These are phyloP conservation scores for Pica pica DNA, from an alignment of 2,113 vertebrate species.

Conservation along the genomic window DNA sequence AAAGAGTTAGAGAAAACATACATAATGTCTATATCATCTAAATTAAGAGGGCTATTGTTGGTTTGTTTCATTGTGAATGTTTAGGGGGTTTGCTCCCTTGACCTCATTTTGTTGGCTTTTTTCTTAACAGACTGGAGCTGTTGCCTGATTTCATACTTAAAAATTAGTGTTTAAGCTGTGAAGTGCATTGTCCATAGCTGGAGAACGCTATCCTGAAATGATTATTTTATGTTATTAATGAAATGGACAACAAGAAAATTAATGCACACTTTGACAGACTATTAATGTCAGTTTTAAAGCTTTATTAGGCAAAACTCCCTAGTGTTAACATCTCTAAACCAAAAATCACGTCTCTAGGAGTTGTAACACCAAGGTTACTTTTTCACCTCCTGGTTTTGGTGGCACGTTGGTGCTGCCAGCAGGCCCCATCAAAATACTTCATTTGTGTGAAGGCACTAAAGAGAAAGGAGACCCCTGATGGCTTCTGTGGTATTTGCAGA, in stretches of 20 bases:
- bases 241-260: not conserved
- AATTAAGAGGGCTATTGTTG: not conserved
- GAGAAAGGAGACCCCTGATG: conserved; percentile 69
- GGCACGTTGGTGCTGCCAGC: not conserved
- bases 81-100: not conserved
- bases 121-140: not conserved
- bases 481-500: conserved; percentile 15
- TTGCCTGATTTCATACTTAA: not conserved
- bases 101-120: not conserved
- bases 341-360: not conserved
- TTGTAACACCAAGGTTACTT: not conserved
- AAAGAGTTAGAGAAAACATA: not conserved
- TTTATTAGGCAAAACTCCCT: not conserved
- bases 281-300: not conserved
- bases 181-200: not conserved
- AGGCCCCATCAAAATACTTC: not conserved
- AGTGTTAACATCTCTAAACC: not conserved
- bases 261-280: not conserved
- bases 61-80: not conserved
- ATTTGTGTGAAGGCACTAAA: not conserved
- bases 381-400: not conserved
- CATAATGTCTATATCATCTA: not conserved
- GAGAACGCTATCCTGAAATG: not conserved
- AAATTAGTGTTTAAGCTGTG: not conserved
- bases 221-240: not conserved